Evolutionary conservation across 2,888 invertebrate species (phyloP), one percentile per base, ranked within the genome.

Genomic region (Gnatocerus cornutus): DNA sequence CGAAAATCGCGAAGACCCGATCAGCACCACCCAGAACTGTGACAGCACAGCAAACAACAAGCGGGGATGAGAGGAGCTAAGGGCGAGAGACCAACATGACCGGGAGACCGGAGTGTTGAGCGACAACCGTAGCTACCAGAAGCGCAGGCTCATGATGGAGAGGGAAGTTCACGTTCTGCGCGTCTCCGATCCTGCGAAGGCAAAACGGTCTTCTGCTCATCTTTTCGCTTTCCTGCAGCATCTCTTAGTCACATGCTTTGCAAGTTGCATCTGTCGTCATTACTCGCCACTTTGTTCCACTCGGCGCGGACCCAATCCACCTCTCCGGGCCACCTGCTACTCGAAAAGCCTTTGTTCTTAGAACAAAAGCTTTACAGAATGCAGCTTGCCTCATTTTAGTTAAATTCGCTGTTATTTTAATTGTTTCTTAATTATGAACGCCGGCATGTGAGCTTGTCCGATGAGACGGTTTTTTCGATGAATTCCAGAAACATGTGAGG

Each of bases 21-120:
- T 10, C 52, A 71, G 67, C 71, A 72, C 73, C 76, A 75, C 77
- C 71, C 73, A 72, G 63, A 77, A 78, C 76, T 74, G 74, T 77
- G 76, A 77, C 77, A 76, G 69, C 63, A 74, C 71, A 66, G 66
- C 67, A 62, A 67, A 69, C 65, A 75, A 73, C 75, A 73, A 69
- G 74, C 68, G 76, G 74, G 72, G 77, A 72, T 67, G 71, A 66
- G 67, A 63, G 63, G 74, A 74, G 76, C 77, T 74, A 73, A 73
- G 71, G 73, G 72, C 71, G 68, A 63, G 58, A 67, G 67, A 67
- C 67, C 67, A 52, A 53, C 64, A 61, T 65, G 41, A 64, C 59
- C 56, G 56, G 56, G 58, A 48, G 50, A 66, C 59, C 59, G 53
- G 59, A 67, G 41, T 58, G 66, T 66, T 56, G 58, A 21, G 64